These are phyloP conservation scores for Apteryx mantelli DNA, from an alignment of 2,113 vertebrate genomes.

Conservation along the genomic window DNA sequence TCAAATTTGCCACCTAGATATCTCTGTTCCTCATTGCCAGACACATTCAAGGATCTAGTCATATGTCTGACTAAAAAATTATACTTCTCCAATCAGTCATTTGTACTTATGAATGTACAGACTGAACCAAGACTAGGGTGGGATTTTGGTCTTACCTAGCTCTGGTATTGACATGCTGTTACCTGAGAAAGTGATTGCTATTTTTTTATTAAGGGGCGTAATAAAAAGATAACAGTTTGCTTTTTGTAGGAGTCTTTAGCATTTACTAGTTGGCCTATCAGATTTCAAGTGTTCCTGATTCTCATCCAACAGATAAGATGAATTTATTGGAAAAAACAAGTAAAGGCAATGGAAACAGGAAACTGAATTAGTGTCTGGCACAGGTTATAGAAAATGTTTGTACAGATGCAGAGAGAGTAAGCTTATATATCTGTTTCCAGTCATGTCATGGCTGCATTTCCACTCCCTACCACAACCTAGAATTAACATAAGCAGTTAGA, in stretches of 20 bases:
- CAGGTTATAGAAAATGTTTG: not conserved
- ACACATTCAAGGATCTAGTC: not conserved
- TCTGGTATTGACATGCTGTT: not conserved
- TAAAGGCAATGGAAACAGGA: not conserved
- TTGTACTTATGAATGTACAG: not conserved
- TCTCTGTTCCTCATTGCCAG: not conserved
- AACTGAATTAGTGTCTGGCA: not conserved
- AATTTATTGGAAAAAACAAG: conserved; percentile 5
- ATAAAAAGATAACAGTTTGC: not conserved
- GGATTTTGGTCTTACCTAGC: not conserved
- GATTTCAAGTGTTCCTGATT: not conserved
- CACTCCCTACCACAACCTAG: not conserved
- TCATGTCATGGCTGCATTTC: not conserved
- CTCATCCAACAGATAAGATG: not conserved
- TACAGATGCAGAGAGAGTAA: not conserved
- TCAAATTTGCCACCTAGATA: not conserved
- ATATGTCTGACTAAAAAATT: not conserved
- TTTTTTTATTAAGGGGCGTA: not conserved
- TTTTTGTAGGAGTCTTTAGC: not conserved
- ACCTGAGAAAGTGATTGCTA: not conserved
- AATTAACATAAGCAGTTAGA: not conserved
- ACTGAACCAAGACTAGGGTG: not conserved
- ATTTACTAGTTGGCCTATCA: not conserved
- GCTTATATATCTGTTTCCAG: not conserved
- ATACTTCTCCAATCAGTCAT: not conserved